Evolutionary conservation across 2,797 vertebrate genomes (phyloP).

Genomic region (Sardinella longiceps): DNA sequence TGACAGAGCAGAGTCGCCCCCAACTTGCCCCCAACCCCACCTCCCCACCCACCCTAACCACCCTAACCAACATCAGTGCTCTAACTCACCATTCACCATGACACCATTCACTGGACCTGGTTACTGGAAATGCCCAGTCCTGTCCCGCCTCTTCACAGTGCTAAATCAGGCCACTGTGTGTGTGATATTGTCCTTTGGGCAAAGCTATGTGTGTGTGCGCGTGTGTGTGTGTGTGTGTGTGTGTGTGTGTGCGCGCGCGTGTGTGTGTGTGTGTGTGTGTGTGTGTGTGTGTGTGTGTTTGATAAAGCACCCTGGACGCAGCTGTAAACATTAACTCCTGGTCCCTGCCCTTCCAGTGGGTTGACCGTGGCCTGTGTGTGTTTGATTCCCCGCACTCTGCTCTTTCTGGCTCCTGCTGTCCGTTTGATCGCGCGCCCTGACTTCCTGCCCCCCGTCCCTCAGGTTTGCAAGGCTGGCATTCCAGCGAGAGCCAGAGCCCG

Average conservation of each 20-base stretch:
- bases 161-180: neutral
- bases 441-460: slow-evolving; percentile 60
- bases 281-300: neutral
- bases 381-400: neutral
- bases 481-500: slow-evolving; percentile 57
- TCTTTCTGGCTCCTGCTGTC: neutral
- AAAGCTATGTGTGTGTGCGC: neutral
- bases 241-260: too few relatives aligned
- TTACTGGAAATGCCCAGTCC: neutral
- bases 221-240: too few relatives aligned
- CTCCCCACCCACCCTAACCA: too few relatives aligned
- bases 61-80: neutral
- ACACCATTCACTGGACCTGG: neutral
- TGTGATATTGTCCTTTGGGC: neutral
- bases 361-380: neutral
- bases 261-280: neutral
- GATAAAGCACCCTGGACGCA: neutral
- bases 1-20: neutral
- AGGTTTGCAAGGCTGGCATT: slow-evolving; percentile 65
- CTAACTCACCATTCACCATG: neutral
- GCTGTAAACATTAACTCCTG: neutral
- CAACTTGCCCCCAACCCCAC: too few relatives aligned
- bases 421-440: slow-evolving; percentile 55
- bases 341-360: neutral
- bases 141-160: neutral